These are phyloP conservation scores for Arrhopalites spinosus DNA, from an alignment of 2,888 invertebrate species.

Conservation along the genomic window DNA sequence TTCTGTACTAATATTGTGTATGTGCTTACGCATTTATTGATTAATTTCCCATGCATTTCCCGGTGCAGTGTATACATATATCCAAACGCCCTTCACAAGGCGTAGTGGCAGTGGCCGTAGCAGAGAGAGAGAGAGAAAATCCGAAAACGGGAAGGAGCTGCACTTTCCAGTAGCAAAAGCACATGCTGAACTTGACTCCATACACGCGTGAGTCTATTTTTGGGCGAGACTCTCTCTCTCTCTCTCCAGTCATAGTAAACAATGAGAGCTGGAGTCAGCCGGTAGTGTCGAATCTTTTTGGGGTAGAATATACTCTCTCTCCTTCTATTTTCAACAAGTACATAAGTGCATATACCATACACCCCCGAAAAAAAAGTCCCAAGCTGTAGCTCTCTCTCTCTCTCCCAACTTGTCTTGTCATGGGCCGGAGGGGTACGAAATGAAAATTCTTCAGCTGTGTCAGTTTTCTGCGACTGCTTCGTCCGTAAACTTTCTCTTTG, in stretches of 20 bases:
- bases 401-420: not conserved
- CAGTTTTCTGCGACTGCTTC: slow-evolving; percentile 31
- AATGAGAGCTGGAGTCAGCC: not conserved
- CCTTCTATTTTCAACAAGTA: not conserved
- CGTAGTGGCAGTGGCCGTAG: not conserved
- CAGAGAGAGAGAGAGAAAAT: not conserved
- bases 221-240: not conserved
- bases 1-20: not conserved
- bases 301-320: not conserved
- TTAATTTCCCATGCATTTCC: slow-evolving; percentile 4
- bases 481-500: too few species aligned
- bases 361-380: not conserved
- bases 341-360: not conserved
- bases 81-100: too few species aligned
- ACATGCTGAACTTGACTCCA: not conserved
- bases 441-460: not conserved
- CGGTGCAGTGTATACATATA: not conserved
- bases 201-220: too few species aligned
- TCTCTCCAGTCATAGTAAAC: slow-evolving; percentile 1
- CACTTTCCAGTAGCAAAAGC: not conserved
- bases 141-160: not conserved
- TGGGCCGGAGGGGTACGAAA: slow-evolving; percentile 5
- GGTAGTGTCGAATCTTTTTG: slow-evolving; percentile 17
- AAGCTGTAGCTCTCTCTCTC: not conserved
- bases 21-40: slow-evolving; percentile 25